A percentile compares a stretch with the other conserved stretches of the same genome.
These are phyloP conservation scores for Leptothorax acervorum DNA, from an alignment of 2,888 invertebrate genomes.

Conservation along the genomic window DNA sequence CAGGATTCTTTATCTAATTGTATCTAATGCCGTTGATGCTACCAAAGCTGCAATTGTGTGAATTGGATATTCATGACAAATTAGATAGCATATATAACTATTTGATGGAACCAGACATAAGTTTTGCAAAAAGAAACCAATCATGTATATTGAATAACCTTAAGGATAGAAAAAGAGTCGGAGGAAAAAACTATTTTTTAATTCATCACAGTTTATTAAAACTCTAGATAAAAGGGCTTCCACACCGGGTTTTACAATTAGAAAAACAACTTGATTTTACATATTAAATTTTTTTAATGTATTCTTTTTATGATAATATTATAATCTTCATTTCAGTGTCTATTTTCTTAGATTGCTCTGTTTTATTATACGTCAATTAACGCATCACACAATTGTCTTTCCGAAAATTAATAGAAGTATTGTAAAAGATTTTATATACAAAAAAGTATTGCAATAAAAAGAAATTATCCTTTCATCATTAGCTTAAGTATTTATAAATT, in stretches of 20 bases:
- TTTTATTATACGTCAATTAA: constrained; percentile 8
- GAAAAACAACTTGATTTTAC: background rate
- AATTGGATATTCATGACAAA: constrained; percentile 10
- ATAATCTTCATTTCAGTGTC: background rate
- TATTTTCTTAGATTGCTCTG: background rate
- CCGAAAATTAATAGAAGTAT: constrained; percentile 8
- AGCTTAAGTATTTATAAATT: background rate
- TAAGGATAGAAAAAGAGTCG: constrained; percentile 27
- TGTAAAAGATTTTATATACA: background rate
- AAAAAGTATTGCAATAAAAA: background rate
- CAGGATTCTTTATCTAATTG: constrained; percentile 21
- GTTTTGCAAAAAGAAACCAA: constrained; percentile 4
- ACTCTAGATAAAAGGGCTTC: background rate
- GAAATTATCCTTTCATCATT: background rate
- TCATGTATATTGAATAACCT: constrained; percentile 22
- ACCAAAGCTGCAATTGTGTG: background rate
- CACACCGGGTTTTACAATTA: background rate
- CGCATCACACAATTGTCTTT: background rate
- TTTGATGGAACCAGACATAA: background rate
- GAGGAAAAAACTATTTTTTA: background rate
- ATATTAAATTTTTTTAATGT: background rate
- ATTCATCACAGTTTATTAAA: background rate
- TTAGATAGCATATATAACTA: background rate
- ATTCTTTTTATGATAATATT: background rate
- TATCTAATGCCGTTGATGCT: background rate